Evolutionary conservation across 2,888 invertebrate species (phyloP).

Genomic region (Agrotis exclamationis): DNA sequence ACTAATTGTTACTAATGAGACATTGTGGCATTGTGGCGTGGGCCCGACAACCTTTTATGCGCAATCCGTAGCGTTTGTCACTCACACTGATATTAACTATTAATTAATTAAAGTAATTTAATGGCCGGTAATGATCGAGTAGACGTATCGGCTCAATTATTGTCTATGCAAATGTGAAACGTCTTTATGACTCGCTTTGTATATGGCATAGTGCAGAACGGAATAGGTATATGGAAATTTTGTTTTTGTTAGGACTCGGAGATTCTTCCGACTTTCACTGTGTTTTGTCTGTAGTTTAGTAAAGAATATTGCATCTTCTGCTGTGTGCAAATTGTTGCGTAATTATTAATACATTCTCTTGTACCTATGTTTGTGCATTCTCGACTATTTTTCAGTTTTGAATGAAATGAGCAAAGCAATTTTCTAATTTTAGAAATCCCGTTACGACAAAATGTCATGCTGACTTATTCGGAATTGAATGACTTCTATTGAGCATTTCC

Average conservation of each 20-base stretch:
- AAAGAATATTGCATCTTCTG: constrained; percentile 6
- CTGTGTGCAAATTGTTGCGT: background rate
- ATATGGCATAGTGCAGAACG: constrained; percentile 34
- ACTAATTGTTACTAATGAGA: constrained; percentile 87
- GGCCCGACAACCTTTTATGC: constrained; percentile 69
- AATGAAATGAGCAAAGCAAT: constrained; percentile 39
- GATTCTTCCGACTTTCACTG: constrained; percentile 21
- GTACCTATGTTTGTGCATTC: background rate
- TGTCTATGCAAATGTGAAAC: constrained; percentile 42
- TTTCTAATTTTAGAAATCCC: constrained; percentile 55
- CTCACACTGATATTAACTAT: constrained; percentile 49
- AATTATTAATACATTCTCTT: background rate
- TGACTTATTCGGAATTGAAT: constrained; percentile 53
- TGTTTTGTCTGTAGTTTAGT: constrained; percentile 19
- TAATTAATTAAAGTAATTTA: constrained; percentile 67
- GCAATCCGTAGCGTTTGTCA: constrained; percentile 57
- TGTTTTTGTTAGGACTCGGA: background rate
- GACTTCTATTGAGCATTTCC: constrained; percentile 63
- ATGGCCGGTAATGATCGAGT: constrained; percentile 57
- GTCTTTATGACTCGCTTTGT: constrained; percentile 33
- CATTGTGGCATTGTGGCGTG: constrained; percentile 80
- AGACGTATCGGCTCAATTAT: constrained; percentile 53
- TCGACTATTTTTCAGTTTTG: background rate
- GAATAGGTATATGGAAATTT: constrained; percentile 30
- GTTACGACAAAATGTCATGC: constrained; percentile 47